A percentile compares a stretch with the other conserved stretches of the same genome.
phyloP scores from a whole-genome alignment of 2,888 invertebrate genomes.

The Chrysodeixis includens region DNA sequence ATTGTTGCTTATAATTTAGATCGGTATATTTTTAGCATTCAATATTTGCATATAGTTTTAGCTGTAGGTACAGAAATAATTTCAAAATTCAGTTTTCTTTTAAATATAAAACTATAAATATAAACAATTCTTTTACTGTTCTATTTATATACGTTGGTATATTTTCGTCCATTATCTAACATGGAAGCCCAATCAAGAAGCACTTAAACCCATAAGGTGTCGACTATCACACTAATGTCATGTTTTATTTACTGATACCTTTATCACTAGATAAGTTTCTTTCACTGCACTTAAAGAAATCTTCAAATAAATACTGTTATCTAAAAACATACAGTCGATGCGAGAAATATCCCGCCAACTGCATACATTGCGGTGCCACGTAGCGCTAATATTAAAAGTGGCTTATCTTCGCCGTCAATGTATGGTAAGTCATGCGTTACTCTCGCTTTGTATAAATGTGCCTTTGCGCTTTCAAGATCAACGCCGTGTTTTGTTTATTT shows the following conservation, averaged over 20 bases:
- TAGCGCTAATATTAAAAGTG: too few species aligned
- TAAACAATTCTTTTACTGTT: slow-evolving; percentile 2
- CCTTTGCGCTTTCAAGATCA: slow-evolving; percentile 26
- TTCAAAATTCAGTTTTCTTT: too few species aligned
- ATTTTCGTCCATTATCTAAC: slow-evolving; percentile 47
- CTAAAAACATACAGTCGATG: slow-evolving; percentile 9
- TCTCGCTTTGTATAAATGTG: too few species aligned
- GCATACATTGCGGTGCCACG: too few species aligned
- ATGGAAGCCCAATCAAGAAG: slow-evolving; percentile 56
- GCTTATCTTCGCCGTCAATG: too few species aligned
- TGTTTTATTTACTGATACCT: slow-evolving; percentile 57
- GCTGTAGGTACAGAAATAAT: background rate
- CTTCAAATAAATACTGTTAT: slow-evolving; percentile 52
- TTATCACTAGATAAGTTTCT: slow-evolving; percentile 57
- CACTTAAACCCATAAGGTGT: slow-evolving; percentile 51
- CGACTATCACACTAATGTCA: slow-evolving; percentile 45
- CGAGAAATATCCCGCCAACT: too few species aligned
- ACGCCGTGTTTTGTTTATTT: slow-evolving; percentile 22
- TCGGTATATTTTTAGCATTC: background rate
- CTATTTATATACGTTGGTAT: slow-evolving; percentile 26
- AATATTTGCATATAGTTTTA: background rate
- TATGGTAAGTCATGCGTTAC: too few species aligned
- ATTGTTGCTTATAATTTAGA: background rate
- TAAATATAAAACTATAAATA: slow-evolving; percentile 10
- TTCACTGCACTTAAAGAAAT: slow-evolving; percentile 51